Base-by-base conservation (phyloP, 2,113 vertebrate genomes). In the Rhynchomys soricoides region DNA sequence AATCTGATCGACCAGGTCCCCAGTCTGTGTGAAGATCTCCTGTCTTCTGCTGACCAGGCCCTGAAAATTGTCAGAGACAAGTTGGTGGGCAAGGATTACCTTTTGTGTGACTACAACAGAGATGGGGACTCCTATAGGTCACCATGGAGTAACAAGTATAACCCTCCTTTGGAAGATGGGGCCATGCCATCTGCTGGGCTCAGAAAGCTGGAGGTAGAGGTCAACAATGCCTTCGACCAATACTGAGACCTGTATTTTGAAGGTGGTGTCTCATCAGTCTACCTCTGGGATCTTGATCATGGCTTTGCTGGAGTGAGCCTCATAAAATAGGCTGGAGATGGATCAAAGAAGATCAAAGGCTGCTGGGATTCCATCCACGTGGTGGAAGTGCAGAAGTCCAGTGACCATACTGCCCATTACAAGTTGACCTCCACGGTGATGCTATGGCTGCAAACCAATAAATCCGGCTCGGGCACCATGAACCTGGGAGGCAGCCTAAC, bases 351-450 rank as follows among this genome's bases (percentile, higher is more conserved):
- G 98, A 99, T 99, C 98, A 99, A 99, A 97, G 99, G 99, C 93
- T 99, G 99, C 98, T 99, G 99, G 99, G 99, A 99, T 98, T 99
- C 99, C 97, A 99, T 99, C 98, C 99, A 99, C 22, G 99, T 99
- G 98, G 99, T 99, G 97, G 99, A 99, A 98, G 99, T 99, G 98
- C 99, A 99, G 98, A 99, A 99, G 96, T 99, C 99, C 96, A 99
- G 99, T 0, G 99, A 99, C n/a, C 99, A 99, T 24, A 99, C 99
- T 0, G 99, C 99, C 97, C 99, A 99, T 98, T 99, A 99, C 98
- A 99, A 99, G 98, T 98, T 99, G 98, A 99, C 99, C 98, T 99
- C 99, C 97, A 99, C 99, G 0, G 99, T 99, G 98, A 99, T 99
- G 99, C 98, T 99, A 95, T 99, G 99, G 99, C 99, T 99, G 98